phyloP scores from a whole-genome alignment of 2,888 invertebrate species.

The Lasioglossum oenotherae region DNA sequence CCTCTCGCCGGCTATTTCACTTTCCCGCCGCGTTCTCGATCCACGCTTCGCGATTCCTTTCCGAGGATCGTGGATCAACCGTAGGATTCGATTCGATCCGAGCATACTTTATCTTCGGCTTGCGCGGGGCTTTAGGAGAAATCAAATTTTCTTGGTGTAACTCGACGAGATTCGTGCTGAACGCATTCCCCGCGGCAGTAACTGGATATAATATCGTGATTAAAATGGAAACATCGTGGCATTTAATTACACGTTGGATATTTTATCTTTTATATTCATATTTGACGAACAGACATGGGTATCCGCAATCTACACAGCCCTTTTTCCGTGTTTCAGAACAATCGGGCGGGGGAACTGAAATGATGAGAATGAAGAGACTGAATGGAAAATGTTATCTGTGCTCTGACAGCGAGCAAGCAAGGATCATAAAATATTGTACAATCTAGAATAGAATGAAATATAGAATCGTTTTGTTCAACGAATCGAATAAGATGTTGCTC shows the following conservation, averaged over 20 bases:
- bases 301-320: neutral
- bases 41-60: neutral
- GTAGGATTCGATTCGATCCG: neutral
- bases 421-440: neutral
- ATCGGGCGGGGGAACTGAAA: neutral
- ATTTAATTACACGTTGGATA: neutral
- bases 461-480: neutral
- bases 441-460: neutral
- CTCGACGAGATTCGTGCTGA: neutral
- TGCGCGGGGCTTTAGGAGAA: neutral
- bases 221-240: neutral
- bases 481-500: neutral
- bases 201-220: neutral
- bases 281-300: neutral
- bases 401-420: neutral
- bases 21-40: slow-evolving; percentile 9
- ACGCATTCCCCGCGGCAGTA: neutral
- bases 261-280: neutral
- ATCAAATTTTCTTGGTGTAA: neutral
- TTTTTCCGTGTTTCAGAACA: neutral
- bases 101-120: neutral
- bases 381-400: neutral
- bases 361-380: neutral
- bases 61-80: neutral
- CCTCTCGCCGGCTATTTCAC: slow-evolving; percentile 25